Evolutionary conservation across 2,113 vertebrate genomes (phyloP), one percentile per base, ranked within the genome.

Genomic region (Phrynocephalus versicolor): DNA sequence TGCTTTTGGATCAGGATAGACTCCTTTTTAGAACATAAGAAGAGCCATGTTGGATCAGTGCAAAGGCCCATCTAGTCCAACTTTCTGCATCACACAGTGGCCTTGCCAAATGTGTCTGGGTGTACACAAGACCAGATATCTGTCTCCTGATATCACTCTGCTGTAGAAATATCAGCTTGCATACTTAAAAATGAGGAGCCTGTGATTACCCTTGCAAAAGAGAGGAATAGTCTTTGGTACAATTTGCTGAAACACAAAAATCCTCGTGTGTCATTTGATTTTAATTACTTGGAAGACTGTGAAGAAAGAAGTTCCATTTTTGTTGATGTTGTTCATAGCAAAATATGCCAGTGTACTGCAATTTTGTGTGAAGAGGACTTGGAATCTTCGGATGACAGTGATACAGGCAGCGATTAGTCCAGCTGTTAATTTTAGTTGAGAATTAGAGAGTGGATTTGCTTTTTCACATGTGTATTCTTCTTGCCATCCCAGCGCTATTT

Each of bases 231-330:
- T n/a, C 1, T 27, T 0, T 97, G 96, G 97, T 19, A 18, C 15
- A 88, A 78, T 76, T 83, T 97, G 41, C 90, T 97, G 78, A 95
- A 91, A 39, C 89, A 86, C 30, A 96, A 91, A 94, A 95, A 96
- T 81, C 90, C 82, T 71, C 95, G 91, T 0, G 95, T 97, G 84
- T 92, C 94, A 60, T 93, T 96, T 45, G 96, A 97, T 85, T 96
- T 97, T 81, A 95, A 97, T 79, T 94, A 92, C 71, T 96, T 94
- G 92, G 93, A 96, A 79, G 96, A 96, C 12, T 71, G 77, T 79
- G 95, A 96, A 81, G 94, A 96, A 76, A 91, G 88, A 10, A 76
- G 27, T 25, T 90, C 77, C 41, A 92, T 96, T 81, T 62, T 80
- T 72, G 57, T 62, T 65, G 94, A 84, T 81, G 5, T 85, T 71